These are phyloP conservation scores for Phragmatobia fuliginosa DNA, from an alignment of 2,888 invertebrate genomes.

Conservation along the genomic window DNA sequence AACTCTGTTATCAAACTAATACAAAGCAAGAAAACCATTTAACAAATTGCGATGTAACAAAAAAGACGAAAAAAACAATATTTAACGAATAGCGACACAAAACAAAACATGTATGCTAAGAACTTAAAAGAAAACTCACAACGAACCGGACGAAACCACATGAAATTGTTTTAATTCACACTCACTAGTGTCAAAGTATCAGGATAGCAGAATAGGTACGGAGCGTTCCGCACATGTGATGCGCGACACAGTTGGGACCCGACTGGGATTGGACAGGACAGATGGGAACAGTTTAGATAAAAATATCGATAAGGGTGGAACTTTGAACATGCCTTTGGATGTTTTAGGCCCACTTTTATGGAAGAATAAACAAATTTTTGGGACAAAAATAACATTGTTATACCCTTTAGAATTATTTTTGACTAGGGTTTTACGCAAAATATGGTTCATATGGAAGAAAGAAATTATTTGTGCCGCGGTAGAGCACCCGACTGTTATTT, in stretches of 20 bases:
- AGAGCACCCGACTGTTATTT: not conserved
- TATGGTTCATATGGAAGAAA: not conserved
- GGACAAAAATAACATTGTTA: constrained; percentile 13
- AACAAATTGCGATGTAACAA: not conserved
- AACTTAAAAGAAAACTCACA: constrained; percentile 32
- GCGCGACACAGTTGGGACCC: constrained; percentile 44
- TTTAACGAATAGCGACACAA: not conserved
- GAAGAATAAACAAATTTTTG: constrained; percentile 21
- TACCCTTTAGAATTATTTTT: not conserved
- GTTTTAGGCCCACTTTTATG: constrained; percentile 20
- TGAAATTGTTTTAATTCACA: constrained; percentile 31
- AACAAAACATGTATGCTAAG: not conserved
- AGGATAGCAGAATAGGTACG: constrained; percentile 54
- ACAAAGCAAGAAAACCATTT: not conserved
- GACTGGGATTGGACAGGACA: constrained; percentile 48
- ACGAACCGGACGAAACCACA: constrained; percentile 32
- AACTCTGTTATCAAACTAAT: not conserved
- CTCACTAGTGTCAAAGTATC: constrained; percentile 56
- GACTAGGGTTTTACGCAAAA: not conserved
- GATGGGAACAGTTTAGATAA: constrained; percentile 48
- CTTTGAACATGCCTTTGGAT: constrained; percentile 20
- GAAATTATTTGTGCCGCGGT: not conserved
- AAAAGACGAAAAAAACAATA: not conserved
- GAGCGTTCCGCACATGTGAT: constrained; percentile 53
- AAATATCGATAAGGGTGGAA: constrained; percentile 42